Percentiles rank a stretch among this genome's conserved stretches.
phyloP scores from a whole-genome alignment of 2,888 invertebrate species.

The Nomada fucata region DNA sequence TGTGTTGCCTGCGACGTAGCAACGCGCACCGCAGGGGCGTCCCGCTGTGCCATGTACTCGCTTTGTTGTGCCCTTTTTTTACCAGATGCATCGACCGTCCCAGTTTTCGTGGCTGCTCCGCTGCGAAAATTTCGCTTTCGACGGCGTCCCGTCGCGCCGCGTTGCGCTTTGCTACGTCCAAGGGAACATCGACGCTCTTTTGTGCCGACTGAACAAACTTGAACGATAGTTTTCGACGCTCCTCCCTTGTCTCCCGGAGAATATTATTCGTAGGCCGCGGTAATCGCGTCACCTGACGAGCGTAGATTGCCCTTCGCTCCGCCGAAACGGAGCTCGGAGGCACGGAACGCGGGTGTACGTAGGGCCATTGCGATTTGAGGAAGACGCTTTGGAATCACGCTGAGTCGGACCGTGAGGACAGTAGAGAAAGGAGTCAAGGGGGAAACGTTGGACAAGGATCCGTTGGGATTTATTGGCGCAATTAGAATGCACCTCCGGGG shows the following conservation, averaged over 20 bases:
- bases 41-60: slow-evolving; percentile 78
- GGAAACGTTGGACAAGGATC: slow-evolving; percentile 63
- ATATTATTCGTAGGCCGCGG: neutral
- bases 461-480: slow-evolving; percentile 83
- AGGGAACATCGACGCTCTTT: slow-evolving; percentile 46
- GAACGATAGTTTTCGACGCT: neutral
- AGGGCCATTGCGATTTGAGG: slow-evolving; percentile 48
- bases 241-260: neutral
- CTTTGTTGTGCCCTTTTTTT: slow-evolving; percentile 82
- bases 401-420: neutral
- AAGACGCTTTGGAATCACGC: neutral
- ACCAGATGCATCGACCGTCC: slow-evolving; percentile 66
- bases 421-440: slow-evolving; percentile 27
- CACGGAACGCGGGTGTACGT: slow-evolving; percentile 43
- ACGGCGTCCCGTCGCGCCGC: slow-evolving; percentile 41
- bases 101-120: slow-evolving; percentile 59
- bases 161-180: slow-evolving; percentile 47
- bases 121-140: slow-evolving; percentile 64
- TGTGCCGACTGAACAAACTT: neutral
- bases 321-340: slow-evolving; percentile 24
- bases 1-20: slow-evolving; percentile 71
- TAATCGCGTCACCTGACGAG: neutral
- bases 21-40: slow-evolving; percentile 69
- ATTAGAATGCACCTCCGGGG: slow-evolving; percentile 83
- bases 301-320: slow-evolving; percentile 1